Base-by-base conservation (phyloP, 2,113 vertebrate species). In the Danionella cerebrum region DNA sequence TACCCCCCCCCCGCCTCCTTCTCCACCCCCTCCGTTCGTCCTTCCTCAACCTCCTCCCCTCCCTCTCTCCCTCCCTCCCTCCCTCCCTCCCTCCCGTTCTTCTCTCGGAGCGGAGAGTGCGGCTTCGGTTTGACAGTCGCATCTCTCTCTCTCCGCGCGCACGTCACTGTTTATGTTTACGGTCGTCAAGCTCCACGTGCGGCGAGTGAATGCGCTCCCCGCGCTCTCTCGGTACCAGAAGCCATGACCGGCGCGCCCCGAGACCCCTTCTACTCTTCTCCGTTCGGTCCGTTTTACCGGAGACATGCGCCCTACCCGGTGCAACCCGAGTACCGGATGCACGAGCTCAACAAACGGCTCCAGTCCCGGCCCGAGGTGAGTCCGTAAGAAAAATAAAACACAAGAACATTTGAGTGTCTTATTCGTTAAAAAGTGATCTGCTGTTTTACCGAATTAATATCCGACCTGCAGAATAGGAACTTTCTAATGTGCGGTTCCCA, bases 271-370 rank as follows among this genome's bases (percentile, higher is more conserved):
- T 70, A 67, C 70, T 18, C 65, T 33, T 72, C 65, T 68, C 44
- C 50, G n/a, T 54, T 72, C 19, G 24, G 57, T 21, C 60, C 80
- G 38, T 72, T 73, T 39, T 78, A 47, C 86, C 97, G 96, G 89
- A 94, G 96, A 86, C 96, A 98, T 81, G 97, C 96, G 55, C 94
- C 94, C 5, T 96, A 96, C 16, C 92, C 93, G 82, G 97, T 96
- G 90, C 96, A 97, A 89, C 95, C 95, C 0, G 94, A 98, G 86
- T 98, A 98, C 89, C 92, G 96, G 88, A 95, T 98, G 94, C 98
- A 97, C 73, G 96, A 98, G 79, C 92, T 98, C 83, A 98, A 98
- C 84, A 98, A 98, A 76, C 87, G 95, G 70, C 92, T 98, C 84
- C 95, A 98, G 83, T 96, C 94, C 86, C 96, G 95, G 93, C 95